Conservation (phyloP, 30 jellyfish, hydroid and myxozoan genomes). For the Clytia hemisphaerica region DNA sequence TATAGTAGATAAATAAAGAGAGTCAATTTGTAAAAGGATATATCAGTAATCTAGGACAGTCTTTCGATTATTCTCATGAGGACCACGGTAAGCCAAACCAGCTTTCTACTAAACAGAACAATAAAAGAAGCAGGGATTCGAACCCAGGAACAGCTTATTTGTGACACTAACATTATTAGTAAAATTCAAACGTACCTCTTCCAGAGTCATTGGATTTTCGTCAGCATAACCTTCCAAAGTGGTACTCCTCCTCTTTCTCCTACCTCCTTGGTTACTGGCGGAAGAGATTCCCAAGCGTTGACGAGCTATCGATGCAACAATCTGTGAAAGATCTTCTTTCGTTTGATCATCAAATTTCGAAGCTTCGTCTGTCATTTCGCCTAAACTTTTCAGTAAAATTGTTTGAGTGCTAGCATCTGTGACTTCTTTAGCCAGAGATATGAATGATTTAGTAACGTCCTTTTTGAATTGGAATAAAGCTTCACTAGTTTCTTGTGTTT, state of each 20-base stretch:
- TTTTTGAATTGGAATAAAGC: slow-evolving; percentile 37
- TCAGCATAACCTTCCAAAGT: slow-evolving; percentile 5
- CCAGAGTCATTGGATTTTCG: slow-evolving; percentile 41
- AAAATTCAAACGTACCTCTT: slow-evolving; percentile 37
- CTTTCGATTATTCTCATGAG: no score
- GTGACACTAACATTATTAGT: not conserved
- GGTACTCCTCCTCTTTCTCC: slow-evolving; percentile 29
- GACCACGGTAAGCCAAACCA: no score
- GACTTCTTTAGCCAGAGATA: slow-evolving; percentile 26
- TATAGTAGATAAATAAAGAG: no score
- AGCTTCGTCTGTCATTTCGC: slow-evolving; percentile 59
- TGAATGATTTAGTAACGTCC: slow-evolving; percentile 30
- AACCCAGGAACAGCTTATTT: no score
- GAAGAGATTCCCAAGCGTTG: not conserved
- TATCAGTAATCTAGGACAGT: no score
- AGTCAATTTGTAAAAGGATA: no score
- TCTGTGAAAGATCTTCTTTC: slow-evolving; percentile 21
- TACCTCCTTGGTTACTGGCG: not conserved
- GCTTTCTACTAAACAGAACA: no score
- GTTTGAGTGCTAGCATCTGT: slow-evolving; percentile 45
- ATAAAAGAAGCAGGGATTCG: no score
- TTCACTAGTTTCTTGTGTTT: slow-evolving; percentile 1
- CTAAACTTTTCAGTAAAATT: slow-evolving; percentile 20
- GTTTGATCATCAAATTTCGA: slow-evolving; percentile 19
- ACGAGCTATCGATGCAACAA: slow-evolving; percentile 15